Evolutionary conservation across 2,113 vertebrate species (phyloP).

Genomic region (Sinocyclocheilus maitianheensis): DNA sequence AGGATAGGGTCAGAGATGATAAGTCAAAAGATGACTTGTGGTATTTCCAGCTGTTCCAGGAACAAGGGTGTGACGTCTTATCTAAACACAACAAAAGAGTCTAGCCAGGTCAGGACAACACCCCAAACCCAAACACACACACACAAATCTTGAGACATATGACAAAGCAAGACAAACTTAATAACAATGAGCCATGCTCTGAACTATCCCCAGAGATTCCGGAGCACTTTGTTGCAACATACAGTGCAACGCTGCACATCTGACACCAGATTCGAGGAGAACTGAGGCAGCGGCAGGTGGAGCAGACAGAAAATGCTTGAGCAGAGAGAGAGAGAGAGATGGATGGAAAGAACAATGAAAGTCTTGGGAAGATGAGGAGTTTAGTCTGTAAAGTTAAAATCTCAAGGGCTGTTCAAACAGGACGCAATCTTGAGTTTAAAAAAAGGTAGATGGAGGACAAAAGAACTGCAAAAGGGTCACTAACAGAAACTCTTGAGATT

Average conservation of each 20-base stretch:
- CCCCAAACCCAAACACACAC: conserved; percentile 14
- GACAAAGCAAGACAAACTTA: conserved; percentile 27
- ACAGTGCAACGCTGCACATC: background rate
- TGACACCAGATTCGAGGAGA: conserved; percentile 8
- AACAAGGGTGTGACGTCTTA: conserved; percentile 40
- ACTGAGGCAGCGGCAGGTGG: background rate
- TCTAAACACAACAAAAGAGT: conserved; percentile 39
- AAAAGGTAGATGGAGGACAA: background rate
- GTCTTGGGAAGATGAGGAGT: background rate
- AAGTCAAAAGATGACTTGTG: conserved; percentile 50
- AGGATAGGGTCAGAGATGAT: background rate
- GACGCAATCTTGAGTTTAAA: background rate
- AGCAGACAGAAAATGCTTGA: background rate
- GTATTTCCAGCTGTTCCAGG: conserved; percentile 64
- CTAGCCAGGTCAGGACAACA: conserved; percentile 30
- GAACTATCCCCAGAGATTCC: conserved; percentile 5
- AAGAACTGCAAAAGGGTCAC: background rate
- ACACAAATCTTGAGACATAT: background rate
- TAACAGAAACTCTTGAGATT: background rate
- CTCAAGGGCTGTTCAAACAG: background rate
- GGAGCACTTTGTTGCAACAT: background rate
- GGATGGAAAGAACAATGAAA: background rate
- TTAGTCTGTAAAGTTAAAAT: background rate
- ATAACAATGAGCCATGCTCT: conserved; percentile 4
- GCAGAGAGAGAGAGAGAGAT: background rate